phyloP scores from a whole-genome alignment of 2,888 invertebrate species.

The Drosophila pseudotakahashii region DNA sequence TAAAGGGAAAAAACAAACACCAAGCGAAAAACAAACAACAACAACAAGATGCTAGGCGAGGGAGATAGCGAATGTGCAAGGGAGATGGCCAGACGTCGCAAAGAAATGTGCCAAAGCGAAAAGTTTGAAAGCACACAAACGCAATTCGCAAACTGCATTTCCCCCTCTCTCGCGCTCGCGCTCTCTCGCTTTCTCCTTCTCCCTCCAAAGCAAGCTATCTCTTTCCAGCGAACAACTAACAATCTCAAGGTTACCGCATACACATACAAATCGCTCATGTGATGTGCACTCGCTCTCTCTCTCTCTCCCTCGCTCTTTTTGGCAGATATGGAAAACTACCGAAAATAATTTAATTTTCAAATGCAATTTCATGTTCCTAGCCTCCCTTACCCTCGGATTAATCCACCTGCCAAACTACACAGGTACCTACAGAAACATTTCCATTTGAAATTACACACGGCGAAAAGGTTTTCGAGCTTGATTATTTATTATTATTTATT shows the following conservation, averaged over 20 bases:
- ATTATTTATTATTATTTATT: neutral
- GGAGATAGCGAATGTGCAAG: conserved; percentile 23
- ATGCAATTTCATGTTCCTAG: conserved; percentile 24
- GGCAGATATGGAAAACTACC: conserved; percentile 43
- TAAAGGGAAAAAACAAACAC: conserved; percentile 32
- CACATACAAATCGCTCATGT: conserved; percentile 26
- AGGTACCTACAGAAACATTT: conserved; percentile 19
- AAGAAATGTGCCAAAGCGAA: conserved; percentile 62
- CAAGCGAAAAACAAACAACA: conserved; percentile 36
- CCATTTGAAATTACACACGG: neutral
- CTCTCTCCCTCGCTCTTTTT: conserved; percentile 10
- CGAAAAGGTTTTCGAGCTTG: neutral
- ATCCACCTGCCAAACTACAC: conserved; percentile 15
- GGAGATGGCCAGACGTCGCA: conserved; percentile 27
- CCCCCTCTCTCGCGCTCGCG: conserved; percentile 12
- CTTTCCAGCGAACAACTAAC: conserved; percentile 51
- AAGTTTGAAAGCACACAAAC: conserved; percentile 54
- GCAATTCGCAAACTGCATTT: conserved; percentile 47
- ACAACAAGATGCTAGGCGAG: conserved; percentile 31
- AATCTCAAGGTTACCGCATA: conserved; percentile 65
- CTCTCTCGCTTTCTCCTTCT: conserved; percentile 20
- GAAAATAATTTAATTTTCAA: conserved; percentile 41
- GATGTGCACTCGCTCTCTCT: conserved; percentile 5
- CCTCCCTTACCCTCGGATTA: conserved; percentile 4
- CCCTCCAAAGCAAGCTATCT: neutral